These are phyloP conservation scores for Vireo altiloquus DNA, from an alignment of 2,113 vertebrate genomes.

Conservation along the genomic window DNA sequence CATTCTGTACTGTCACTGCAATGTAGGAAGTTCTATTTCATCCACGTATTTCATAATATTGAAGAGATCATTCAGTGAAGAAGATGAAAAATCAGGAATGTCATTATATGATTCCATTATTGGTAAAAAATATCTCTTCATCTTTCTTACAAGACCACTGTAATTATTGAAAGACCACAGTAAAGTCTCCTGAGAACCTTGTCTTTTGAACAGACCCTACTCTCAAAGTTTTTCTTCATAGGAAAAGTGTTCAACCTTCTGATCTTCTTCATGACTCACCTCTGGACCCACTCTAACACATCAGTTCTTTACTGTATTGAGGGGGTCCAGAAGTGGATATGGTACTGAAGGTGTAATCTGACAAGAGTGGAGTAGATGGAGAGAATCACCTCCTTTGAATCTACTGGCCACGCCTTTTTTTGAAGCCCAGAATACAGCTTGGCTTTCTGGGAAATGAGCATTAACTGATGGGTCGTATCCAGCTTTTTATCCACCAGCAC, in stretches of 20 bases:
- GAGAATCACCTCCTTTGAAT: no score
- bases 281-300: fast-evolving
- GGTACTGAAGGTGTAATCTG: not conserved
- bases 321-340: fast-evolving
- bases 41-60: not conserved
- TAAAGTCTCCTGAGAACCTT: not conserved
- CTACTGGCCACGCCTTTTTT: not conserved
- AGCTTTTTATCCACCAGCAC: not conserved
- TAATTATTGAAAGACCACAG: not conserved
- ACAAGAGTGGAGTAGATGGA: no score
- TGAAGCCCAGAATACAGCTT: not conserved
- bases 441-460: fast-evolving
- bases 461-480: not conserved
- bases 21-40: not conserved
- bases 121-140: not conserved
- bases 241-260: not conserved
- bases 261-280: not conserved
- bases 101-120: not conserved
- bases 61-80: not conserved
- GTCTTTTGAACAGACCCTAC: not conserved
- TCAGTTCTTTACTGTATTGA: not conserved
- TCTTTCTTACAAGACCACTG: not conserved
- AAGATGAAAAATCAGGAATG: not conserved
- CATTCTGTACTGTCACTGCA: not conserved
- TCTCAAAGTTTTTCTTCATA: not conserved